phyloP scores from a whole-genome alignment of 2,888 invertebrate species.

The Rhopalosiphum nymphaeae region DNA sequence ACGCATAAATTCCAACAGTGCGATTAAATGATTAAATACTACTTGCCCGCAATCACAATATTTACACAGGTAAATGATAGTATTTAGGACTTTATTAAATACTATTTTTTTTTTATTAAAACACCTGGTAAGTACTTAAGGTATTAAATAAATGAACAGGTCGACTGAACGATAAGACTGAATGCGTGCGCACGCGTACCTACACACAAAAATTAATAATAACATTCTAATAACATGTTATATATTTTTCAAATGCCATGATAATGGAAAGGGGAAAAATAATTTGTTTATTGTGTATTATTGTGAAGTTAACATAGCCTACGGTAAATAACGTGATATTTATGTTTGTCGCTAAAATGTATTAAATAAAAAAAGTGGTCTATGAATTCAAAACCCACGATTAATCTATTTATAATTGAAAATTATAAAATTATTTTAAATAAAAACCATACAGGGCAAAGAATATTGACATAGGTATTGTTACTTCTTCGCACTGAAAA shows the following conservation, averaged over 20 bases:
- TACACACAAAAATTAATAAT: not conserved
- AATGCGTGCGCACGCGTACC: not conserved
- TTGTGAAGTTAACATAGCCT: too few relatives aligned
- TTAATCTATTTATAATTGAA: not conserved
- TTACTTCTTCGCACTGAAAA: not conserved
- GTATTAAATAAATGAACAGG: not conserved
- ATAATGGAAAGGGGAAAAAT: too few relatives aligned
- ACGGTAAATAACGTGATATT: too few relatives aligned
- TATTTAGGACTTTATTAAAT: not conserved
- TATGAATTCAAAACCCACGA: too few relatives aligned
- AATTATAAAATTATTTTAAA: not conserved
- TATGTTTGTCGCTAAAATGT: too few relatives aligned
- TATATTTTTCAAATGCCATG: not conserved
- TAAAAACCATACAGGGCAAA: too few relatives aligned
- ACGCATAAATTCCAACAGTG: not conserved
- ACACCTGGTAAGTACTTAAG: not conserved
- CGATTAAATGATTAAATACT: not conserved
- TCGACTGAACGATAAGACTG: not conserved
- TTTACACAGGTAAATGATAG: not conserved
- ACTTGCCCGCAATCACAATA: not conserved
- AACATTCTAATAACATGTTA: not conserved
- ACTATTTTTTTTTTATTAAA: not conserved
- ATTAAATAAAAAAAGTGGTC: too few relatives aligned
- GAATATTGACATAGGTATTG: too few relatives aligned
- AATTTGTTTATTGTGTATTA: too few relatives aligned